Percentiles rank a stretch among this genome's conserved stretches.
phyloP scores from a whole-genome alignment of 2,113 vertebrate species.

The Colossoma macropomum region DNA sequence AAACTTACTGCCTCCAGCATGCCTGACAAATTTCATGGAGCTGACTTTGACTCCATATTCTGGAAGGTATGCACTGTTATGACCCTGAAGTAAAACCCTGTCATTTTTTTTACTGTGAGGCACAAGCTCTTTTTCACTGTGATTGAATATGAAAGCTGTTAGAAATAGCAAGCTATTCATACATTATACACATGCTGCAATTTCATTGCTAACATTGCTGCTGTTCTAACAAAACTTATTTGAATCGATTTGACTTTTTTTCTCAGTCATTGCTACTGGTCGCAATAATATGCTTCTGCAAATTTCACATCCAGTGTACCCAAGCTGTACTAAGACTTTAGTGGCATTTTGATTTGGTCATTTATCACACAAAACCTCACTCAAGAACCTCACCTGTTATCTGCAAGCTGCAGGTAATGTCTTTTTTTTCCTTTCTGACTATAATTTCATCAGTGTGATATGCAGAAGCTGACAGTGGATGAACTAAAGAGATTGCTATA shows the following conservation, averaged over 20 bases:
- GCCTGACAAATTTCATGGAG: slow-evolving; percentile 93
- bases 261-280: no score
- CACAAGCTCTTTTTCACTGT: slow-evolving; percentile 8
- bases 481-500: slow-evolving; percentile 96
- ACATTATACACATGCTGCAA: slow-evolving; percentile 39
- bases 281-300: no score
- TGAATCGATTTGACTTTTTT: no score
- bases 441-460: slow-evolving; percentile 86
- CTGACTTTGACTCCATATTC: slow-evolving; percentile 96
- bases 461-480: slow-evolving; percentile 97
- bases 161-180: slow-evolving; percentile 19
- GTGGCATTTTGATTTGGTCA: not conserved
- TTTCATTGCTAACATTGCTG: slow-evolving; percentile 36
- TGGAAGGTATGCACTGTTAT: slow-evolving; percentile 88
- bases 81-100: not conserved
- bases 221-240: slow-evolving; percentile 9
- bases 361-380: not conserved
- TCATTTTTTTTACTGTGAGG: slow-evolving; percentile 16
- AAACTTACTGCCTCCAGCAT: slow-evolving; percentile 91
- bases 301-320: no score
- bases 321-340: not conserved
- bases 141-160: not conserved
- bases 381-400: slow-evolving; percentile 6
- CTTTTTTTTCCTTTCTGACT: not conserved
- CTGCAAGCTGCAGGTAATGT: not conserved